Base-by-base conservation (phyloP, 2,797 vertebrate species). In the Amniataba percoides region DNA sequence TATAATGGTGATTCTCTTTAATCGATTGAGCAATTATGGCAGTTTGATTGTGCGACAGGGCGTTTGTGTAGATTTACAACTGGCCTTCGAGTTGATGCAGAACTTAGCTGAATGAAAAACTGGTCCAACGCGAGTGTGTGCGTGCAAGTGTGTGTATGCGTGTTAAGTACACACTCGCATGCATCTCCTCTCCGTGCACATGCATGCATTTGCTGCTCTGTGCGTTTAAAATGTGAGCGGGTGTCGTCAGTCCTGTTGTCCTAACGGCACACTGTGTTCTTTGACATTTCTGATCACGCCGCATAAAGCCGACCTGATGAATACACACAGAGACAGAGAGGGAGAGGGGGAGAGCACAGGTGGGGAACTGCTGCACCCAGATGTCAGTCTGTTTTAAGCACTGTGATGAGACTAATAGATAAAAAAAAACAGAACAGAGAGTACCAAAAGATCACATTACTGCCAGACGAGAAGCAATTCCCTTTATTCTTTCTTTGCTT, bases 341-440 rank as follows among this genome's bases (percentile, higher is more conserved):
- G 19, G 9, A 14, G 52, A n/a, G 61, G 15, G 45, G 40, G 39
- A 59, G 43, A 53, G 65, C 49, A 46, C 61, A 72, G 81, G 66
- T 77, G 78, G 75, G 60, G 23, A 71, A 66, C 57, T 39, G 61
- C 75, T 57, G 48, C 62, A 70, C 42, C 58, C 52, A 23, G 58
- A 66, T 73, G 70, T 82, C 81, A 69, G 36, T 68, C 59, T 58
- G 57, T 70, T 66, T 82, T 76, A 40, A 34, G 58, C 65, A 58
- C 10, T 60, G 39, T 70, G 75, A 80, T 3, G 1, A 56, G n/a
- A 68, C 74, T 34, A 75, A 82, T 31, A 59, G 56, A 81, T 78
- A 5, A 73, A 51, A 59, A 59, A 31, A 67, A 65, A 74, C n/a
- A 53, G 40, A 73, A 52, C 39, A 68, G 31, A 31, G 27, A 34